Evolutionary conservation across 2,113 vertebrate species (phyloP).

Genomic region (Thalassoma bifasciatum): DNA sequence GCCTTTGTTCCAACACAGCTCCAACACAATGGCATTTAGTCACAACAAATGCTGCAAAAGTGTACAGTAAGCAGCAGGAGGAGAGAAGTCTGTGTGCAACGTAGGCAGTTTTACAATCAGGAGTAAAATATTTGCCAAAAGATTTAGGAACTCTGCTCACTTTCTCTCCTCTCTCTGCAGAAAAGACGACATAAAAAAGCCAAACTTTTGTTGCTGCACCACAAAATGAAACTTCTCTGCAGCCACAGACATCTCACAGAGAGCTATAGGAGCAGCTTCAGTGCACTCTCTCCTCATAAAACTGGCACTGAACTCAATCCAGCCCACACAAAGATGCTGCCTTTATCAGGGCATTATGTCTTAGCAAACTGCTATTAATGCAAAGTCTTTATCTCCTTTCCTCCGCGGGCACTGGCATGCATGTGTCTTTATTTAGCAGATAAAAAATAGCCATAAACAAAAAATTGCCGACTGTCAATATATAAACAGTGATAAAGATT

Average conservation of each 20-base stretch:
- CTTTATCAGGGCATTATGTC: slow-evolving; percentile 77
- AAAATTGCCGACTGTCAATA: slow-evolving; percentile 81
- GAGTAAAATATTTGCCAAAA: slow-evolving; percentile 56
- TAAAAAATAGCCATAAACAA: slow-evolving; percentile 78
- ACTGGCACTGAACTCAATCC: slow-evolving; percentile 76
- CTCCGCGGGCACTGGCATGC: slow-evolving; percentile 60
- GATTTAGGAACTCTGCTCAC: slow-evolving; percentile 42
- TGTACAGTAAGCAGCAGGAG: slow-evolving; percentile 63
- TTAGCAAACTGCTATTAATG: slow-evolving; percentile 80
- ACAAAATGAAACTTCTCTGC: slow-evolving; percentile 13
- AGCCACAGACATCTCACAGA: slow-evolving; percentile 12
- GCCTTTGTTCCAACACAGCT: slow-evolving; percentile 61
- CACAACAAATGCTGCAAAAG: slow-evolving; percentile 59
- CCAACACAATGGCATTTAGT: slow-evolving; percentile 63
- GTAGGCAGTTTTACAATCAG: slow-evolving; percentile 54
- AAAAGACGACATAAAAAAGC: slow-evolving; percentile 19
- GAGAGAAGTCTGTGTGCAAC: slow-evolving; percentile 49
- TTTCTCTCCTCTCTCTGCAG: background rate
- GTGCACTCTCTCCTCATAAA: slow-evolving; percentile 34
- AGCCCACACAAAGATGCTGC: slow-evolving; percentile 74
- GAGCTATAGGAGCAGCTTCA: slow-evolving; percentile 33
- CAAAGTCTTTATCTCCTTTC: slow-evolving; percentile 80
- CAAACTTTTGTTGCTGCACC: slow-evolving; percentile 48
- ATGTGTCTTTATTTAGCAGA: slow-evolving; percentile 75
- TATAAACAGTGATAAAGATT: slow-evolving; percentile 81